Conservation (phyloP, 2,797 vertebrate species). For the Lerista edwardsae region DNA sequence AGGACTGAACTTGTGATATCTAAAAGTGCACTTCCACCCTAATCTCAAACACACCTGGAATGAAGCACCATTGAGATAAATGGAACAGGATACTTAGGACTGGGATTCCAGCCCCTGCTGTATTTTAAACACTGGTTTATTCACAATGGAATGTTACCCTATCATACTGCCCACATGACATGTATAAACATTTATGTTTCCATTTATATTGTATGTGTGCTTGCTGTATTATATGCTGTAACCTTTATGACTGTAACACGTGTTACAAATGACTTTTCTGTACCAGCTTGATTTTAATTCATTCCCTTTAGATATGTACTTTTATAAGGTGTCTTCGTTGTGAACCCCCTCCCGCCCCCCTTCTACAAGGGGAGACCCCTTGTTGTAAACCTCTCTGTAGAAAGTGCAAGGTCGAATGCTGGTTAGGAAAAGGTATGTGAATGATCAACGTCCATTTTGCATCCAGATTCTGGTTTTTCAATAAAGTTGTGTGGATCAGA, state of each 20-base stretch:
- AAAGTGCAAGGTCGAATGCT: accelerated
- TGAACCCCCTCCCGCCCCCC: not conserved
- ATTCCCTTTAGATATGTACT: not conserved
- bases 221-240: slow-evolving; percentile 1
- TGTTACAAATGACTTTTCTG: slow-evolving; percentile 20
- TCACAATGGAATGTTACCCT: not conserved
- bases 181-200: slow-evolving; percentile 18
- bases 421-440: not conserved
- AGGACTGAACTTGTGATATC: not conserved
- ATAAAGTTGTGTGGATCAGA: slow-evolving; percentile 15
- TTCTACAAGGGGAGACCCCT: accelerated
- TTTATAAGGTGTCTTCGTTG: accelerated
- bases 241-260: slow-evolving; percentile 2
- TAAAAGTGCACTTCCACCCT: not conserved
- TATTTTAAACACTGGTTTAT: not conserved
- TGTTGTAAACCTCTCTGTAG: not conserved
- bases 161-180: not conserved
- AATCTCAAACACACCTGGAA: not conserved
- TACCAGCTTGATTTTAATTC: not conserved
- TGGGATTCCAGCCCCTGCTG: not conserved
- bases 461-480: not conserved
- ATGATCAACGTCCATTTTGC: slow-evolving; percentile 49
- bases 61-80: not conserved
- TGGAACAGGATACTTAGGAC: not conserved
- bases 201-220: not conserved